Conservation (phyloP, 2,113 vertebrate genomes). For the Saccopteryx bilineata region DNA sequence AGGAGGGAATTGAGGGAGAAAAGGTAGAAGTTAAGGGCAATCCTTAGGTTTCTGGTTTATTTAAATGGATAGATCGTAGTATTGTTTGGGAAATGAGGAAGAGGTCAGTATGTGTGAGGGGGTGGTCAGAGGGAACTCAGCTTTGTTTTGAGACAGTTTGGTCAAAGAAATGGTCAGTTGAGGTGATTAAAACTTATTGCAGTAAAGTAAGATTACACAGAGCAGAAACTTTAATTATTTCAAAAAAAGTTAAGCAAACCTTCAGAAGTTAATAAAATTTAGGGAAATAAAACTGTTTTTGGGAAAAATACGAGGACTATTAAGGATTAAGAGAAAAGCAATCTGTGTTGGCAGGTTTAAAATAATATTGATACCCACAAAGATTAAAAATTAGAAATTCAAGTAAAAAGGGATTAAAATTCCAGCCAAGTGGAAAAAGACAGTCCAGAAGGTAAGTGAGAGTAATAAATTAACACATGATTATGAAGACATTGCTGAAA, state of each 20-base stretch:
- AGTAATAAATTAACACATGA: constrained; percentile 1
- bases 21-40: not conserved
- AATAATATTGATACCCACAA: constrained; percentile 15
- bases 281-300: not conserved
- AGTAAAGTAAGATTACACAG: not conserved
- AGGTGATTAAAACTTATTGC: constrained; percentile 1
- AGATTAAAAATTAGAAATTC: constrained; percentile 41
- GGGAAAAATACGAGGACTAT: not conserved
- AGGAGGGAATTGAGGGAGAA: not conserved
- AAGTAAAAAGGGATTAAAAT: constrained; percentile 44
- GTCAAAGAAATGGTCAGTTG: not conserved
- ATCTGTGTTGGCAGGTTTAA: not conserved
- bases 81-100: not conserved
- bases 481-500: constrained; percentile 15
- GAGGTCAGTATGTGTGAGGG: not conserved
- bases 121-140: not conserved
- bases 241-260: not conserved
- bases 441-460: constrained; percentile 35
- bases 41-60: constrained; percentile 25
- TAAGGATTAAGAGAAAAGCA: not conserved
- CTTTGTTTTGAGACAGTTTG: constrained; percentile 25
- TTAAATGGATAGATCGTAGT: not conserved
- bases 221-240: constrained; percentile 46
- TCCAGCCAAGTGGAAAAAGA: not conserved
- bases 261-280: constrained; percentile 45